Base-by-base conservation (phyloP, 2,888 invertebrate species). In the Caenorhabditis angaria region DNA sequence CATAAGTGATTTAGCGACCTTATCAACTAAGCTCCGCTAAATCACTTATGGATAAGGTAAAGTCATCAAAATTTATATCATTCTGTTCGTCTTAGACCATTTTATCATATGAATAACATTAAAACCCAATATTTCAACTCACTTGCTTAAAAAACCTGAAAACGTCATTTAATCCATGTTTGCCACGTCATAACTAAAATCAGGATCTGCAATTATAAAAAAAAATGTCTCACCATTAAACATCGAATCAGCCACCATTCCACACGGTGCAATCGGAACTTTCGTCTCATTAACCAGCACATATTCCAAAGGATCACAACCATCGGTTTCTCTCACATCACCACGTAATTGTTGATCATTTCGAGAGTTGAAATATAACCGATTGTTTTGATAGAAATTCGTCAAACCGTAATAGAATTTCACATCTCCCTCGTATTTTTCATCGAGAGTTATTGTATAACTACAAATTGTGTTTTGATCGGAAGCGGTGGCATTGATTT, bases 311-410 rank as follows among this genome's bases (percentile, higher is more conserved):
- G 82, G 83, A 10, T 74, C 65, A 70, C 83, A 79, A 6, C 80
- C 85, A n/a, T 77, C 89, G 0, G 88, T 88, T 82, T 90, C 91
- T 4, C 91, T 91, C 88, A 94, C 94, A 32, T 87, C 56, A 0
- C 82, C 80, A 5, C 62, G 22, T 14, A 99, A 90, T 88, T 99
- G 97, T 86, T 92, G 92, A 88, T 97, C 97, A 84, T 90, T 93
- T 88, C 93, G 89, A 0, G 97, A 97, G 88, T 95, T 95, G 0
- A 97, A 96, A 90, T 97, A 97, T 75, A 97, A 91, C 48, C 97
- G 91, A 89, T 97, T 97, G 88, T 99, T 99, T 89, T 99, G 99
- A 88, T 97, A 99, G 89, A 94, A 99, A 88, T 97, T 97, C 63
- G 93, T 93, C 64, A 99, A 90, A 0, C 97, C 97, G 88, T 99